Evolutionary conservation across 2,888 invertebrate genomes (phyloP), one percentile per base, ranked within the genome.

Genomic region (Zhengitettix transpicula): DNA sequence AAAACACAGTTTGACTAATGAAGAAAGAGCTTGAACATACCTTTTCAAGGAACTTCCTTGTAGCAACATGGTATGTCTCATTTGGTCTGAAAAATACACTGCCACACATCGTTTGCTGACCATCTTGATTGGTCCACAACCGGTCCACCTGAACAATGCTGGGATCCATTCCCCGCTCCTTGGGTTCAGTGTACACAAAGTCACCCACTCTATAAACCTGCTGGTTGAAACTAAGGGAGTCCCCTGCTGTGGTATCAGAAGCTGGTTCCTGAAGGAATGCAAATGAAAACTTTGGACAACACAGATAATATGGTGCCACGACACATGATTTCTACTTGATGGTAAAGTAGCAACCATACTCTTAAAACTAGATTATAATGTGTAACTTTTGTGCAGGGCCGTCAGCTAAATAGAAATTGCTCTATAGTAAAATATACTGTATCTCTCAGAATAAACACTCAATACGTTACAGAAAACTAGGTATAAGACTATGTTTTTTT

Each of bases 31-130:
- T 5, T 7, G 2, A 7, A 53, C 40, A 55, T 62, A 70, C 69
- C 71, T 93, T 93, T 67, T 96, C 91, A 0, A 97, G 78, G 74
- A 99, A 99, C 74, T 94, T 95, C 67, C 97, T 81, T 0, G 94
- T 93, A 12, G 93, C 88, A 10, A 95, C 81, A 74, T 99, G 98
- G 76, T 87, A 97, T 0, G 99, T 99, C 74, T 99, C 97, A 68
- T 89, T 87, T 0, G 98, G 98, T 59, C 96, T 81, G 67, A 80
- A 87, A 71, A 92, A 97, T 68, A 91, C 86, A 69, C 88, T 89
- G n/a, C 93, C 95, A 68, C 91, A 89, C 67, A 95, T 79, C 85
- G 91, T 90, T 67, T 90, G 87, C 64, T 88, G 84, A 10, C 87
- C 86, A 55, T 85, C 86, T 16, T 79, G 78, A 68, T 89, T 91